Evolutionary conservation across 2,113 vertebrate species (phyloP).

Genomic region (Clarias macrocephalus): DNA sequence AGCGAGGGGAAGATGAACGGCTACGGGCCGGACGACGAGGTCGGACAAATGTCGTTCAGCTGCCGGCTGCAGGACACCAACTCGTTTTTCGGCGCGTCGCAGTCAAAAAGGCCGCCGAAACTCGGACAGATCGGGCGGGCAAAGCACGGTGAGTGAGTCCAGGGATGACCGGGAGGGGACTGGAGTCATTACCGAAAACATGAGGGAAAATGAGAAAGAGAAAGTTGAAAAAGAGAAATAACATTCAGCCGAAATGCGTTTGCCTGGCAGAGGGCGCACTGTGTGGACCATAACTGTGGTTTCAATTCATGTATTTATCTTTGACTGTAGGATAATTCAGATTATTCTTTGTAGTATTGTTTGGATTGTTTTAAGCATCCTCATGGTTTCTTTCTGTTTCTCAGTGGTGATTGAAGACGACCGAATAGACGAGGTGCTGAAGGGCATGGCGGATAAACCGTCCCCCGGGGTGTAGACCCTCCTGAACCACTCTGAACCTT

Average conservation of each 20-base stretch:
- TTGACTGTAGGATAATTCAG: not conserved
- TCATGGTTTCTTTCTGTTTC: conserved; percentile 27
- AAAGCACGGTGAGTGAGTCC: conserved; percentile 84
- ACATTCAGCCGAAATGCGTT: not conserved
- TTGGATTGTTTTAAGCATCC: not conserved
- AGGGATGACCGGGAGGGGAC: too few species aligned
- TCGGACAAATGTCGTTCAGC: conserved; percentile 93
- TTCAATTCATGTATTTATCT: not conserved
- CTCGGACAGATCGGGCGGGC: conserved; percentile 95
- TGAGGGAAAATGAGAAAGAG: not conserved
- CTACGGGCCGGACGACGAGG: conserved; percentile 89
- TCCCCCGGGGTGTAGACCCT: conserved; percentile 88
- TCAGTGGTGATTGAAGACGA: conserved; percentile 99
- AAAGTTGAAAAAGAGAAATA: not conserved
- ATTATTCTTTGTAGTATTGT: not conserved
- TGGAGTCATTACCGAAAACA: not conserved
- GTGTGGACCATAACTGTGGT: not conserved
- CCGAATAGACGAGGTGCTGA: conserved; percentile 98
- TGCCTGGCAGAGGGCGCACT: not conserved
- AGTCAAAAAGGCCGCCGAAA: conserved; percentile 95
- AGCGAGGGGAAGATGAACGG: conserved; percentile 96
- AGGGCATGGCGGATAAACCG: conserved; percentile 97
- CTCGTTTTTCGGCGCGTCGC: conserved; percentile 90
- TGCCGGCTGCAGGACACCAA: conserved; percentile 97
- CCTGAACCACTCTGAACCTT: conserved; percentile 78